Base-by-base conservation (phyloP, 2,888 invertebrate species). In the Piscicola geometra region DNA sequence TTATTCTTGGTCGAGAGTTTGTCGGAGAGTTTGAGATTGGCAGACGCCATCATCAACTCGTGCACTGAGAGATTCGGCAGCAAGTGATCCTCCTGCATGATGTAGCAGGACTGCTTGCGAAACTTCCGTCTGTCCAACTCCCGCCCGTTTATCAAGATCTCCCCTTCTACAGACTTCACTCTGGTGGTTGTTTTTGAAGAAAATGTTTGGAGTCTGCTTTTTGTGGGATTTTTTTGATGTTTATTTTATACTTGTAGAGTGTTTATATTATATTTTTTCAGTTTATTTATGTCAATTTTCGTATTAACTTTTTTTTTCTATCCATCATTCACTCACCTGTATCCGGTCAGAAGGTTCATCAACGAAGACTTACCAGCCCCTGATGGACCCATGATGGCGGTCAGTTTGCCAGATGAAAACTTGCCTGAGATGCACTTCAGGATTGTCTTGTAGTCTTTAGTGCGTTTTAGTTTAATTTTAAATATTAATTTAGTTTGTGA, bases 351-450 rank as follows among this genome's bases (percentile, higher is more conserved):
- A 56, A 94, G 92, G 84, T 94, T 95, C 87, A 95, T 88, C 21
- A 96, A 88, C 0, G 93, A 91, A 3, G 93, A 92, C 85, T 95
- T 95, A 1, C 94, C 86, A n/a, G 85, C 94, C 47, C 96, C 96
- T 0, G 94, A 94, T 60, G 96, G 96, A 21, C 96, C 96, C 95
- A 96, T 96, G 83, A 96, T 95, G 80, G 95, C 96, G 5, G 94
- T 94, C 83, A 96, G 89, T 86, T 95, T 93, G 78, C 94, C 93
- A 60, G 94, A 92, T 41, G 91, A 89, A 78, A 95, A 89, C 81
- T 91, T 89, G 68, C 96, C 96, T 77, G 93, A 93, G 81, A 96
- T 93, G 80, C 90, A 78, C 75, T 80, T 80, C 73, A 80, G 70
- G 28, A 80, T 80, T 1, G 80, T 80, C 60, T 80, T 80, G 69